A percentile compares a stretch with the other conserved stretches of the same genome.
These are phyloP conservation scores for Scaptodrosophila latifasciaeformis DNA, from an alignment of 2,888 invertebrate species.

Conservation along the genomic window DNA sequence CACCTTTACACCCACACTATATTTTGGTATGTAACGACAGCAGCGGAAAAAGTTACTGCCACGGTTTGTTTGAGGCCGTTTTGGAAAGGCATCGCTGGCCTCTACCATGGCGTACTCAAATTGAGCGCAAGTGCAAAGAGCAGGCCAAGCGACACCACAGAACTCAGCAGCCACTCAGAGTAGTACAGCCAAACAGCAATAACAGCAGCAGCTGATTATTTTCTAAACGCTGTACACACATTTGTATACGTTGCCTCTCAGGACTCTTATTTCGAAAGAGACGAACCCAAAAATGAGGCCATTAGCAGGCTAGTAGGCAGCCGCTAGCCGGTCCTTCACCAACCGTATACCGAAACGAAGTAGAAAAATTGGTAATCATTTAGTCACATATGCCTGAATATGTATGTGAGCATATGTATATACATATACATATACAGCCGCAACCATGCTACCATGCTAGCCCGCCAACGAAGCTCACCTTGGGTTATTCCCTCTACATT, in stretches of 20 bases:
- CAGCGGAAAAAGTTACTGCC: background rate
- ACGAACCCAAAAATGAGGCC: background rate
- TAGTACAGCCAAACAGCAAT: background rate
- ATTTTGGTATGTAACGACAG: too few species aligned
- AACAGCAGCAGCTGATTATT: conserved; percentile 60
- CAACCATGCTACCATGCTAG: background rate
- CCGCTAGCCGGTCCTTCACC: conserved; percentile 48
- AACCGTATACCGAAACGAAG: too few species aligned
- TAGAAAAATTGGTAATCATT: conserved; percentile 64
- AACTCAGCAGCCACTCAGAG: too few species aligned
- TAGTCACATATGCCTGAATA: conserved; percentile 49
- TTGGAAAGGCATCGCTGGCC: conserved; percentile 24
- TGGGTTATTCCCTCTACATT: background rate
- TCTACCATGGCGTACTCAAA: conserved; percentile 45
- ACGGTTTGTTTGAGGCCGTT: conserved; percentile 2
- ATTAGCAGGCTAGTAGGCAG: conserved; percentile 29
- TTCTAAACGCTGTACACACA: background rate
- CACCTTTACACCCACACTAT: too few species aligned
- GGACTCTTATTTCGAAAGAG: background rate
- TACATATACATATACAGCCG: conserved; percentile 1
- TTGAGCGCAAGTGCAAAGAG: conserved; percentile 51
- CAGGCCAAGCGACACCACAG: background rate
- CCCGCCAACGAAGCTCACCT: background rate
- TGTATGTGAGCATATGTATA: conserved; percentile 1
- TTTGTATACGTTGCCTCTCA: too few species aligned